Evolutionary conservation across 2,113 vertebrate genomes (phyloP), one percentile per base, ranked within the genome.

Genomic region (Smithornis capensis): DNA sequence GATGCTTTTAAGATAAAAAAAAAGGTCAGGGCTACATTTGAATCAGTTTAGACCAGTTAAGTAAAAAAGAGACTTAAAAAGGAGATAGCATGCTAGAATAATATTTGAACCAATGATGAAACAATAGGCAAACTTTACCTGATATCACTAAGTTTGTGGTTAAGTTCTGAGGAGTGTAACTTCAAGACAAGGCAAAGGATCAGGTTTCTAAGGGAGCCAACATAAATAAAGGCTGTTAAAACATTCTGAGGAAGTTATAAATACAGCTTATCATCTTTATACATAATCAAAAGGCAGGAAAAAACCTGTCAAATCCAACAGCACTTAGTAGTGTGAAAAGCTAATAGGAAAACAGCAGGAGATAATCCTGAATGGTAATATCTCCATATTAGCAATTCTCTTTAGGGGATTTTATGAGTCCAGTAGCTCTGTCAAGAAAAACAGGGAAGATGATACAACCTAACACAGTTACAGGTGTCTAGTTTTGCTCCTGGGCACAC

Each of bases 261-360:
- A n/a, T 42, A 18, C 24, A 47, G 6, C 13, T 87, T 23, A 56
- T 57, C 29, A 37, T 28, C 70, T 87, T 90, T 70, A 71, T 8
- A 56, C 75, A 53, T 12, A 24, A 40, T 14, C 35, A 27, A 60
- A 76, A 69, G 27, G 38, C 47, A 16, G 65, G 16, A 16, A 29
- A n/a, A 37, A 16, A 6, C 17, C 2, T 4, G 1, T 7, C 57
- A 55, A 38, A 73, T 28, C 4, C 2, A 1, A 28, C 19, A 83
- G 74, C 10, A 21, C 5, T 70, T 73, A 24, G 17, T 3, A 75
- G 35, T 4, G 25, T 16, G 29, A 59, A 28, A 69, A 74, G 10
- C 14, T 27, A n/a, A n/a, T 4, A 57, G 31, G 29, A 70, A 40
- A 33, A 12, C 4, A 45, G 68, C 31, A 70, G 7, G n/a, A 55